phyloP scores from a whole-genome alignment of 2,888 invertebrate genomes.

The Caenorhabditis auriculariae region DNA sequence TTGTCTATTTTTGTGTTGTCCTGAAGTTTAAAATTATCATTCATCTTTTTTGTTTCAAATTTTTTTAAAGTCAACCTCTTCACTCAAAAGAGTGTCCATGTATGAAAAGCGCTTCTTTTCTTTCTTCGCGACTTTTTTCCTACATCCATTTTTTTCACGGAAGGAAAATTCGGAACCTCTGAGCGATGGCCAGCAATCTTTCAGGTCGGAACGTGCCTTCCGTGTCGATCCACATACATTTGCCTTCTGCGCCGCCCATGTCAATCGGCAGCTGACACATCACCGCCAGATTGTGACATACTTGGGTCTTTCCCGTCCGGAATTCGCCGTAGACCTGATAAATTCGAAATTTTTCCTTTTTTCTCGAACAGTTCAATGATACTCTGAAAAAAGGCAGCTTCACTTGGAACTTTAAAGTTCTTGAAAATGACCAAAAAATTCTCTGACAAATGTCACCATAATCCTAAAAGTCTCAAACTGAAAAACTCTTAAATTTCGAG shows the following conservation, averaged over 20 bases:
- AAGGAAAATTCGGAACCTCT: conserved; percentile 51
- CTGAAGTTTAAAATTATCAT: too few species aligned
- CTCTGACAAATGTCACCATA: background rate
- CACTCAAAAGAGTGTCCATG: too few species aligned
- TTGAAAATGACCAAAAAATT: background rate
- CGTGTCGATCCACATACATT: conserved; percentile 95
- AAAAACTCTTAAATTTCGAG: background rate
- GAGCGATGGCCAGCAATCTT: conserved; percentile 83
- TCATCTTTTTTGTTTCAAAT: too few species aligned
- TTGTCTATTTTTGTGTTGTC: too few species aligned
- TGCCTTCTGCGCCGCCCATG: conserved; percentile 97
- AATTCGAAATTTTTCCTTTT: too few species aligned
- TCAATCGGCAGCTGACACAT: conserved; percentile 96
- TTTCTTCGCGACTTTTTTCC: background rate
- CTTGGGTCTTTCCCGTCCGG: conserved; percentile 92
- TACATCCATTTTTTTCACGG: background rate
- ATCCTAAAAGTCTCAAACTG: background rate
- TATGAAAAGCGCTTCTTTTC: too few species aligned
- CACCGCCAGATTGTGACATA: conserved; percentile 94
- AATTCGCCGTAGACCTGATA: conserved; percentile 92
- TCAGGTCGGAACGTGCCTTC: conserved; percentile 97
- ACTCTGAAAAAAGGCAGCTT: too few species aligned
- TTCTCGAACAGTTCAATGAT: background rate
- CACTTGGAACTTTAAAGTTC: too few species aligned
- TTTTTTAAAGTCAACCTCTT: too few species aligned